Percentiles rank a stretch among this genome's conserved stretches.
Evolutionary conservation across 2,797 vertebrate species (phyloP).

Genomic region (Pseudomugil tenellus): DNA sequence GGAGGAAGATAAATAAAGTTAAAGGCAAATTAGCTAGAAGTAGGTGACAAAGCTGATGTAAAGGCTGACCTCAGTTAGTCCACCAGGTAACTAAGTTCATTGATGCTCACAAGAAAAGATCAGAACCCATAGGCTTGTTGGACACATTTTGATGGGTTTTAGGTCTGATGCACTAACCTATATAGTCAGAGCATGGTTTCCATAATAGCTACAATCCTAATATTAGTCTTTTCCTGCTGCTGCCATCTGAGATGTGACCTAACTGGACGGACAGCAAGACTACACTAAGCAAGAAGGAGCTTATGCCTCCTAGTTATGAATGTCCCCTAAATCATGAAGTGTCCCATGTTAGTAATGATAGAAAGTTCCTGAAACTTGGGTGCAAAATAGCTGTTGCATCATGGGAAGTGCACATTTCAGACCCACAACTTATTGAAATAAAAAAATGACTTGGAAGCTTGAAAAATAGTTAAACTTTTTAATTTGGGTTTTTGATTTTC

Average conservation of each 20-base stretch:
- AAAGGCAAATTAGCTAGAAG: constrained; percentile 55
- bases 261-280: constrained; percentile 31
- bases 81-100: constrained; percentile 14
- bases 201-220: constrained; percentile 16
- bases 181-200: neutral
- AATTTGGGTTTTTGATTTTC: neutral
- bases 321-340: neutral
- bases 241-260: constrained; percentile 47
- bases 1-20: constrained; percentile 38
- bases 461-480: neutral
- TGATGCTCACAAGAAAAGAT: neutral
- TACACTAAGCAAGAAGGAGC: neutral
- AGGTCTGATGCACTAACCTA: neutral
- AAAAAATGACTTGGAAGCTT: neutral
- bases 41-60: constrained; percentile 32
- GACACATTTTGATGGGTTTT: neutral
- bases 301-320: neutral
- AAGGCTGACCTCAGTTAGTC: constrained; percentile 14
- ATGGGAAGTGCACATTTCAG: neutral
- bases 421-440: neutral
- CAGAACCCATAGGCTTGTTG: neutral
- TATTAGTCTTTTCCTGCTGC: constrained; percentile 15
- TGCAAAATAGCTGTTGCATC: neutral
- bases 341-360: neutral
- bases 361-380: neutral